Percentiles rank a stretch among this genome's conserved stretches.
Conservation (phyloP, 1,140 invertebrate species). For the Steinernema khuongi region DNA sequence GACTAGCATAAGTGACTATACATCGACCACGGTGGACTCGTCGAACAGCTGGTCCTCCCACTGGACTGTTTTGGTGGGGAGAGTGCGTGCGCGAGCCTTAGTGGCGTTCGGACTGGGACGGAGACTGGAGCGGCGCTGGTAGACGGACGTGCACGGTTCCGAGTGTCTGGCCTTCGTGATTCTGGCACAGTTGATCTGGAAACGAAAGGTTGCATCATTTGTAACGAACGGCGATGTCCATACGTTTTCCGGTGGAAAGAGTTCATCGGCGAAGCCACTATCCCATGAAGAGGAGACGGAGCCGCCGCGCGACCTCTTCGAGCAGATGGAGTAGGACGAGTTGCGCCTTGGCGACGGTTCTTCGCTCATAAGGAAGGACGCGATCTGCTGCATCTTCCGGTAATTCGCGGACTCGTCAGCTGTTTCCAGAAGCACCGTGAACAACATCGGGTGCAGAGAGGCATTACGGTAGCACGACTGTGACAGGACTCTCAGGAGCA, state of each 20-base stretch:
- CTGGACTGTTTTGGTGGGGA: slow-evolving; percentile 9
- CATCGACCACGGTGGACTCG: slow-evolving; percentile 5
- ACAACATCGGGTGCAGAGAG: slow-evolving; percentile 24
- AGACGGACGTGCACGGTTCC: not conserved
- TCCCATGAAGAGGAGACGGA: not conserved
- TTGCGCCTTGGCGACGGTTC: not conserved
- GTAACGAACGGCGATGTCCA: too few species aligned
- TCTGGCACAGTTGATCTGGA: slow-evolving; percentile 17
- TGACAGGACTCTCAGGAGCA: slow-evolving; percentile 28
- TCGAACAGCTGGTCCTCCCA: slow-evolving; percentile 21
- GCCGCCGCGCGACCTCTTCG: not conserved
- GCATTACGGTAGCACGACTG: slow-evolving; percentile 13
- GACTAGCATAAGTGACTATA: not conserved
- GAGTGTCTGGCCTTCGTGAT: not conserved
- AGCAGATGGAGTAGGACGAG: not conserved
- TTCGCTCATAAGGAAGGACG: not conserved
- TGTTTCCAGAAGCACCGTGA: slow-evolving; percentile 34
- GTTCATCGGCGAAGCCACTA: not conserved
- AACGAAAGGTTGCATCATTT: slow-evolving; percentile 13
- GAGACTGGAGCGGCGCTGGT: not conserved
- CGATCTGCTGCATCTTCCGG: not conserved
- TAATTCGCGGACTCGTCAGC: slow-evolving; percentile 16
- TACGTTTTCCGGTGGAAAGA: not conserved
- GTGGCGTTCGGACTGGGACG: slow-evolving; percentile 19
- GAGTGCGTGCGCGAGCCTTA: slow-evolving; percentile 18